These are phyloP conservation scores for Todiramphus chloris DNA, from an alignment of 2,113 vertebrate species.

Conservation along the genomic window DNA sequence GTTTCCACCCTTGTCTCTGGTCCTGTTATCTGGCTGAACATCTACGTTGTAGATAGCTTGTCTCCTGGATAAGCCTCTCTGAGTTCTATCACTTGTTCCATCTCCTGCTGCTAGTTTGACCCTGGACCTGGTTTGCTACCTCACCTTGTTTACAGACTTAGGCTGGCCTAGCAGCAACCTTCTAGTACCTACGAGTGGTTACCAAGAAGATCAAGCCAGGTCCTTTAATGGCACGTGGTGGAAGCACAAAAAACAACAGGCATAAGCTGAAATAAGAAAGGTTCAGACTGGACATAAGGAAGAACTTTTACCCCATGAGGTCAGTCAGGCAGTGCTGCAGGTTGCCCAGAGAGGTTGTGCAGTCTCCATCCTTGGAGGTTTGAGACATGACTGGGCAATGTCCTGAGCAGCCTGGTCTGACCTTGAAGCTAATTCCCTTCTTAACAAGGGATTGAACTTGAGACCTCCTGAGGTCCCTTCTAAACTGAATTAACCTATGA, in stretches of 20 bases:
- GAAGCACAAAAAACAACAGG: background rate
- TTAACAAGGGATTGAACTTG: background rate
- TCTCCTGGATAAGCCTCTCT: background rate
- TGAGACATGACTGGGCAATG: background rate
- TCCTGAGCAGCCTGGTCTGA: background rate
- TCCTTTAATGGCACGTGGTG: fast-evolving
- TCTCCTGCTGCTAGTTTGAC: background rate
- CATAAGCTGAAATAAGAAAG: background rate
- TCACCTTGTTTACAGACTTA: background rate
- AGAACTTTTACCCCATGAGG: background rate
- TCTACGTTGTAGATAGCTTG: background rate
- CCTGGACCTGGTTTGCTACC: background rate
- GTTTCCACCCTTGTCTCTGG: background rate
- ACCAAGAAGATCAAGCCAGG: background rate
- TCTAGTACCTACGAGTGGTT: background rate
- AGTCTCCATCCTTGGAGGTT: background rate
- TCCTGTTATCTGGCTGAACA: background rate
- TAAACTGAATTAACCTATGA: background rate
- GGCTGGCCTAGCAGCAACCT: background rate
- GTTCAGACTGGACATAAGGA: background rate
- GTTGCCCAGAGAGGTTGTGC: background rate
- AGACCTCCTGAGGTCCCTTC: background rate
- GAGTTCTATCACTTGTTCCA: background rate
- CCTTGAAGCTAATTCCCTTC: background rate
- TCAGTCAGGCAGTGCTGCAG: background rate